Base-by-base conservation (phyloP, 2,888 invertebrate genomes). In the Lydus trimaculatus region DNA sequence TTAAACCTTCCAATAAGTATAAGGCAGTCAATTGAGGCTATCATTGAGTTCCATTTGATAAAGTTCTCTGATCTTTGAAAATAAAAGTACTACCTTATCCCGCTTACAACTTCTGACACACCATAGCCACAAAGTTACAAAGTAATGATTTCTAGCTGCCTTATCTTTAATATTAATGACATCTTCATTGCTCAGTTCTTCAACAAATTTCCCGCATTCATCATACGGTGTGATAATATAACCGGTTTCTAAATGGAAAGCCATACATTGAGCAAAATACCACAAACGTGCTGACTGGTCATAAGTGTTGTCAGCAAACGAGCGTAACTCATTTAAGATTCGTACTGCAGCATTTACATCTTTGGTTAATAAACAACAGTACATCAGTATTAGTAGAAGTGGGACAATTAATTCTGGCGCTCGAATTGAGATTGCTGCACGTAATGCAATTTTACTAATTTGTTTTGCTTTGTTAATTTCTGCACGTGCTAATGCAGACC, bases 91-190 rank as follows among this genome's bases (percentile, higher is more conserved):
- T 0, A 89, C 87, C 31, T 86, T 85, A 78, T 90, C 90, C 89
- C 89, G 90, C 52, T 88, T 87, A 31, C 86, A 86, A 52, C 85
- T 85, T 75, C 91, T 84, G 15, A 90, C 81, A 33, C 87, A 88
- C 86, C 90, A 87, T 31, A 91, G 83, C 90, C 90, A 91, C 87
- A 90, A 88, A 58, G 84, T 84, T 7, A 87, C 86, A 67, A 88
- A 87, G 75, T 89, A 89, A 77, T 89, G 89, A 90, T 88, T 78
- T 92, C 90, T 48, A 91, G 81, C 61, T 89, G n/a, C n/a, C n/a
- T n/a, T n/a, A n/a, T n/a, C n/a, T n/a, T n/a, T n/a, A n/a, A n/a
- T n/a, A n/a, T n/a, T n/a, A n/a, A n/a, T n/a, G n/a, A n/a, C n/a
- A n/a, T n/a, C n/a, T n/a, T n/a, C n/a, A n/a, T n/a, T n/a, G n/a